These are phyloP conservation scores for Hephaestus fuliginosus DNA, from an alignment of 2,797 vertebrate genomes.

Conservation along the genomic window DNA sequence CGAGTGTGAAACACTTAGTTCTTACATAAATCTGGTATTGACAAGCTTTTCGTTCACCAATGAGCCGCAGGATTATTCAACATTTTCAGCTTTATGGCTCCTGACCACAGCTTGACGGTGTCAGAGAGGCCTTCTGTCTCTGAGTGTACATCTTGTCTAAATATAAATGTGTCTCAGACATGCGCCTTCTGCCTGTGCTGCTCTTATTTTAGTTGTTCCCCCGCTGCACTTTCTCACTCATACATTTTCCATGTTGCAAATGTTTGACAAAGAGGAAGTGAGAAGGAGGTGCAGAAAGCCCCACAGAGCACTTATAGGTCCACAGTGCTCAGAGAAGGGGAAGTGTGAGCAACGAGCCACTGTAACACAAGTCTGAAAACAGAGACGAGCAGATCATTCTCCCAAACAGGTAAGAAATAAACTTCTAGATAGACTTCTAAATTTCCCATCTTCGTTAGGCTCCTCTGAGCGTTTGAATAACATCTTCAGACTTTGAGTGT, in stretches of 20 bases:
- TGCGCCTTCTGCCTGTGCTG: not conserved
- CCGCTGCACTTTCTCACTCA: conserved; percentile 30
- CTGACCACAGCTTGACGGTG: no score
- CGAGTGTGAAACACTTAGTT: not conserved
- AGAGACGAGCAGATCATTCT: not conserved
- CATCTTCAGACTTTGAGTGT: not conserved
- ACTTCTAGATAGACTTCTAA: not conserved
- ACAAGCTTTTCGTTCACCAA: not conserved
- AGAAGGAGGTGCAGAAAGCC: conserved; percentile 45
- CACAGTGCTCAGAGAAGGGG: conserved; percentile 31
- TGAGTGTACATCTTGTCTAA: not conserved
- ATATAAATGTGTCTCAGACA: conserved; percentile 18
- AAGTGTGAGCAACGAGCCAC: conserved; percentile 45
- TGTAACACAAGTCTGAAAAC: conserved; percentile 9
- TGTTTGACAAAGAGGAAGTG: conserved; percentile 71
- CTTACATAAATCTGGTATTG: not conserved
- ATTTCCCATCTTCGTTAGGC: not conserved
- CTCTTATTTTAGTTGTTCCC: conserved; percentile 30
- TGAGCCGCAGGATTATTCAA: not conserved
- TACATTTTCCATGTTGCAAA: conserved; percentile 46
- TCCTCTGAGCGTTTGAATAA: not conserved
- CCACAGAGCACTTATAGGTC: not conserved
- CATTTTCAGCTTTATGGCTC: not conserved
- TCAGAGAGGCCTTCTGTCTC: not conserved
- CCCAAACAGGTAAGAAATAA: conserved; percentile 46